These are phyloP conservation scores for Chrysomallon squamiferum DNA, from an alignment of 1,140 invertebrate genomes.

Conservation along the genomic window DNA sequence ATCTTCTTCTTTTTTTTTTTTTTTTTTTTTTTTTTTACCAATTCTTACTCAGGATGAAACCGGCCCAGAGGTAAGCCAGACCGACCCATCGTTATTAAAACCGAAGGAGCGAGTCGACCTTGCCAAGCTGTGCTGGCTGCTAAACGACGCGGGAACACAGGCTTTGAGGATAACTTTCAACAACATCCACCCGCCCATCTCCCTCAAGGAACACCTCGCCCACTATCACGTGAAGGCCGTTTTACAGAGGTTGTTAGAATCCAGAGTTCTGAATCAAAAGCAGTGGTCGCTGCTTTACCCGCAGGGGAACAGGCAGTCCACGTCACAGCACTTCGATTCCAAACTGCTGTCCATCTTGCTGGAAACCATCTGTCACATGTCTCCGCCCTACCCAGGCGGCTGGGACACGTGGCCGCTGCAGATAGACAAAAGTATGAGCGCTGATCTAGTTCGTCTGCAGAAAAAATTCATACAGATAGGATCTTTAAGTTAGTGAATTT, in stretches of 20 bases:
- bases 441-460: conserved; percentile 49
- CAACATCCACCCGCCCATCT: conserved; percentile 47
- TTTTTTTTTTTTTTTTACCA: no score
- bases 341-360: conserved; percentile 40
- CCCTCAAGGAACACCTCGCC: conserved; percentile 37
- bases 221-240: conserved; percentile 42
- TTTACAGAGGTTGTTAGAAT: conserved; percentile 26
- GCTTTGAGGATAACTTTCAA: conserved; percentile 44
- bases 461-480: conserved; percentile 35
- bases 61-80: no score
- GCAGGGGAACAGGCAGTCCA: conserved; percentile 26
- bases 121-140: conserved; percentile 45
- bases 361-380: conserved; percentile 52
- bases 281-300: conserved; percentile 54
- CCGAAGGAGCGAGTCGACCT: conserved; percentile 44
- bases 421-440: conserved; percentile 44
- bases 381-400: conserved; percentile 53
- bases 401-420: conserved; percentile 42
- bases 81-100: conserved; percentile 14
- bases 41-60: no score
- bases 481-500: conserved; percentile 18
- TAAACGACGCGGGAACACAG: conserved; percentile 44
- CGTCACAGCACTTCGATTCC: conserved; percentile 44
- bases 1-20: no score
- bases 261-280: conserved; percentile 37